Evolutionary conservation across 2,888 invertebrate species (phyloP), one percentile per base, ranked within the genome.

Genomic region (Dryococelus australis): DNA sequence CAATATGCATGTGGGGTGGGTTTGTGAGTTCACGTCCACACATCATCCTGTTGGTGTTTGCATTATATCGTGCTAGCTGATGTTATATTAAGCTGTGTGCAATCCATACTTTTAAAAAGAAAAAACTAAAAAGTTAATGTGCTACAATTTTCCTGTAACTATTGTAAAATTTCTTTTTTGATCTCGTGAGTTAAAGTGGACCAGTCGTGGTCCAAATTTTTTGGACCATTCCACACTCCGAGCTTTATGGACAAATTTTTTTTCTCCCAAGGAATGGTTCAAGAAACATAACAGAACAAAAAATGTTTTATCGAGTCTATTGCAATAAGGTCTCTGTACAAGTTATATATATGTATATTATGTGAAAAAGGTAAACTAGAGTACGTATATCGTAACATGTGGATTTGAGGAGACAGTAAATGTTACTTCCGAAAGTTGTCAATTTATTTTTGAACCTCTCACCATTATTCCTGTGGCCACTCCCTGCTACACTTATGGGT

Each of bases 1-100:
- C 89, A 89, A 88, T 90, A 89, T 89, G 90, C 90, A 90, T 91
- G 89, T 91, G 90, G 91, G 91, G 91, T 91, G 91, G 91, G 91
- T 92, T 90, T 88, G 89, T 86, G 89, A 90, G 88, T 90, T 90
- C 87, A 88, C 83, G 89, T 89, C 87, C 87, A 89, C 87, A 88
- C 85, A 87, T 89, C 87, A 35, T 27, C 20, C 83, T 13, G 87
- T 89, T 87, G 87, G 87, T 89, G 88, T 88, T 83, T 88, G 90
- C 90, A 90, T 90, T 90, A 89, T 89, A 90, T 89, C 88, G 88
- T 51, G 47, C 80, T 88, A 88, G 87, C 86, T 85, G 85, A 88
- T 85, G 89, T 90, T 89, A 88, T 88, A 90, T 89, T 89, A 89
- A 87, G 88, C 90, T 90, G 89, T 88, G 90, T 90, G 90, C 90